These are phyloP conservation scores for Nicator chloris DNA, from an alignment of 2,113 vertebrate genomes.

Conservation along the genomic window DNA sequence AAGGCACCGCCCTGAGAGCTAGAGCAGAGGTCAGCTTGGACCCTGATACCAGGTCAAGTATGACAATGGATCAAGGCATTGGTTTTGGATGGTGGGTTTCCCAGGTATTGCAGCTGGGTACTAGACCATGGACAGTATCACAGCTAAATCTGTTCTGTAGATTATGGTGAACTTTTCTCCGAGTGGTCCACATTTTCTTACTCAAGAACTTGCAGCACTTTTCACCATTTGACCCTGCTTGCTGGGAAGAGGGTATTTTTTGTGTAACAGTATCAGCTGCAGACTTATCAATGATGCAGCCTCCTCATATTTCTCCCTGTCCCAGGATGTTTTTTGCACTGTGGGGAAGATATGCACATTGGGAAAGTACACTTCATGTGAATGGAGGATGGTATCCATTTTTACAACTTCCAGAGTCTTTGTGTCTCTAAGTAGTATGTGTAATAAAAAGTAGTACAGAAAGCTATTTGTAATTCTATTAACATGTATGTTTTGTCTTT, in stretches of 20 bases:
- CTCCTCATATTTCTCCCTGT: neutral
- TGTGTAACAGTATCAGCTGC: neutral
- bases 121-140: neutral
- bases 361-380: neutral
- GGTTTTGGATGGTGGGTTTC: neutral
- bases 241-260: neutral
- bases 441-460: neutral
- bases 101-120: neutral
- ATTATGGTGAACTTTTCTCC: neutral
- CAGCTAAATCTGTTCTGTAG: neutral
- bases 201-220: neutral
- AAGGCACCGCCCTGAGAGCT: neutral
- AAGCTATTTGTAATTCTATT: neutral
- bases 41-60: rapidly evolving
- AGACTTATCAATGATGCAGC: neutral
- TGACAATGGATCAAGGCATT: neutral
- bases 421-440: neutral
- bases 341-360: neutral
- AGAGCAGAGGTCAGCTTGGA: neutral
- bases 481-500: neutral
- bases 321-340: neutral
- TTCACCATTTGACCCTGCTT: neutral
- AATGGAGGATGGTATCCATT: neutral
- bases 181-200: rapidly evolving
- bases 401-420: neutral